Conservation (phyloP, 2,888 invertebrate genomes). For the Eupithecia centaureata region DNA sequence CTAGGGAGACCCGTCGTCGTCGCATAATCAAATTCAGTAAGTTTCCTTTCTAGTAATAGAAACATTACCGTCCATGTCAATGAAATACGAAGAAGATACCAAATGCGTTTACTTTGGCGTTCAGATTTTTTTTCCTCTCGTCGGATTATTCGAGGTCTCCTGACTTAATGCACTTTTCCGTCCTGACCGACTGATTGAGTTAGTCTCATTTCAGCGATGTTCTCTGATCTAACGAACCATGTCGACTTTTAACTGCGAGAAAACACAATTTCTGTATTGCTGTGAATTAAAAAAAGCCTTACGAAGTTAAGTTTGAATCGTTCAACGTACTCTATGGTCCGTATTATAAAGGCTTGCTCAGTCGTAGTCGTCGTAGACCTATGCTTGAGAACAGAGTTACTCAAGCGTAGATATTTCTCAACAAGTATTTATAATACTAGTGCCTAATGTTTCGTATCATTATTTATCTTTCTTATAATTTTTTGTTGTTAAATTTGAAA, state of each 20-base stretch:
- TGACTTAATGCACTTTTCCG: not conserved
- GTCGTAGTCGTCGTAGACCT: no score
- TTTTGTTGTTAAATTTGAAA: not conserved
- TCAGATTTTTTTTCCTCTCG: not conserved
- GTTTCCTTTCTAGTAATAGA: not conserved
- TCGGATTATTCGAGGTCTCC: not conserved
- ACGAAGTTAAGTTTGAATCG: not conserved
- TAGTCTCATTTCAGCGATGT: not conserved
- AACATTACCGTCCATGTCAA: not conserved
- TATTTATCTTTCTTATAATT: not conserved
- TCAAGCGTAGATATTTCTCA: no score
- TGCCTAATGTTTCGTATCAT: not conserved
- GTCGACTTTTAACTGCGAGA: not conserved
- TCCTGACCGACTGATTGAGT: not conserved
- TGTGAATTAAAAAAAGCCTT: not conserved
- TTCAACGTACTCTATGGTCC: not conserved
- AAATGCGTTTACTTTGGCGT: not conserved
- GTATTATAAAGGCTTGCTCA: no score
- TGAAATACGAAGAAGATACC: not conserved
- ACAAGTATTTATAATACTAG: no score
- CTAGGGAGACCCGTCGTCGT: not conserved
- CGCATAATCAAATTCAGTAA: not conserved
- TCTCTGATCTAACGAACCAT: not conserved
- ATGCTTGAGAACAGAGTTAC: no score
- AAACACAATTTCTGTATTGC: not conserved